Base-by-base conservation (phyloP, 2,888 invertebrate genomes). In the Drosophila borborema region DNA sequence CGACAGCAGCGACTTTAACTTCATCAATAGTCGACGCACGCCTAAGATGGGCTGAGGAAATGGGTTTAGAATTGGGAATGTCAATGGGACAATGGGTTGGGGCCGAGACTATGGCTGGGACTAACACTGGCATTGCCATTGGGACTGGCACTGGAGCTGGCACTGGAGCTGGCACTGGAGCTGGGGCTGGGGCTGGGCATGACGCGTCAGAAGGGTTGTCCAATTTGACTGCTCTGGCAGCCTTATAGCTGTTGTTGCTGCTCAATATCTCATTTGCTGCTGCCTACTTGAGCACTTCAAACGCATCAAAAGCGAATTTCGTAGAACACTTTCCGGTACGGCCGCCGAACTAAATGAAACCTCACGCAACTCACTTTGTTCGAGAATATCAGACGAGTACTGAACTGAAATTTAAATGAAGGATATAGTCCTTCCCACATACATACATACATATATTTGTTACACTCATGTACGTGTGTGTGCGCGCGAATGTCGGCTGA, bases 11-110 rank as follows among this genome's bases (percentile, higher is more conserved):
- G 64, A 64, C 68, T 77, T 72, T 64, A 80, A 69, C 55, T 74
- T 76, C 80, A 76, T 84, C 80, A 83, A 82, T 80, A 80, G 77
- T 77, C 81, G 53, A 48, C n/a, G 58, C 81, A 82, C 83, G 80
- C 61, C 49, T 58, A 59, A 38, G 49, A 38, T 56, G 53, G 18
- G 23, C 20, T 9, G 28, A 20, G 55, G 36, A 16, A 69, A 43
- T 62, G 55, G 64, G 23, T 16, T 53, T 20, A 18, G 31, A 23
- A 23, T 10, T 51, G 51, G 23, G 23, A 8, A 20, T 41, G n/a
- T 51, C 49, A 51, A 51, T 28, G 20, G 23, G 16, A 18, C 3
- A 46, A 1, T 16, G 23, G 23, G 14, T 20, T 45, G 59, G 45
- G 20, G n/a, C 2, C 23, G 46, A 6, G 48, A 8, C 1, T n/a